phyloP scores from a whole-genome alignment of 2,888 invertebrate species.

The Drosophila picticornis region DNA sequence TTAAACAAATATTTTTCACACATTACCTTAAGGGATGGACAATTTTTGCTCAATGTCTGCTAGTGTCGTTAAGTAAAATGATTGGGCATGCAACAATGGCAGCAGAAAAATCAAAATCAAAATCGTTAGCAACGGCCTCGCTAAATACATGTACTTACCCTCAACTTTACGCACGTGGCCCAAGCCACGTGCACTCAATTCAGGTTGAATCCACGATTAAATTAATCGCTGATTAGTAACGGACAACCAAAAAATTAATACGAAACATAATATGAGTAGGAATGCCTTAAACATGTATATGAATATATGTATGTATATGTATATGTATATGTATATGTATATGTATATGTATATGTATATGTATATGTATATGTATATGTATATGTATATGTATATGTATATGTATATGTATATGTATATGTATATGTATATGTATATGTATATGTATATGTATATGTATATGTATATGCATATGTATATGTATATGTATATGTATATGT shows the following conservation, averaged over 20 bases:
- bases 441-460: neutral
- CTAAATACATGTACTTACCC: conserved; percentile 73
- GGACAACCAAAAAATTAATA: conserved; percentile 64
- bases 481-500: neutral
- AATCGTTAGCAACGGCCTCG: conserved; percentile 73
- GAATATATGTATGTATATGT: neutral
- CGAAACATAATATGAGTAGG: neutral
- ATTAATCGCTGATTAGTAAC: conserved; percentile 85
- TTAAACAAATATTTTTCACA: conserved; percentile 76
- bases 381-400: neutral
- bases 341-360: neutral
- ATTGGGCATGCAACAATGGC: conserved; percentile 72
- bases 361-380: neutral
- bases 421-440: conserved; percentile 1
- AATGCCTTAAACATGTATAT: neutral
- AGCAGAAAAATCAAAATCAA: conserved; percentile 67
- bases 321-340: neutral
- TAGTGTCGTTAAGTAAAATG: conserved; percentile 80
- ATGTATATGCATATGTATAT: neutral
- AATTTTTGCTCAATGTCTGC: conserved; percentile 74
- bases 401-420: conserved; percentile 1
- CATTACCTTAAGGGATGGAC: conserved; percentile 61
- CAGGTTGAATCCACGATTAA: conserved; percentile 85
- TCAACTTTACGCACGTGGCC: conserved; percentile 75
- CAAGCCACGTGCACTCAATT: conserved; percentile 83